Base-by-base conservation (phyloP, 2,888 invertebrate genomes). In the Mechanitis mazaeus region DNA sequence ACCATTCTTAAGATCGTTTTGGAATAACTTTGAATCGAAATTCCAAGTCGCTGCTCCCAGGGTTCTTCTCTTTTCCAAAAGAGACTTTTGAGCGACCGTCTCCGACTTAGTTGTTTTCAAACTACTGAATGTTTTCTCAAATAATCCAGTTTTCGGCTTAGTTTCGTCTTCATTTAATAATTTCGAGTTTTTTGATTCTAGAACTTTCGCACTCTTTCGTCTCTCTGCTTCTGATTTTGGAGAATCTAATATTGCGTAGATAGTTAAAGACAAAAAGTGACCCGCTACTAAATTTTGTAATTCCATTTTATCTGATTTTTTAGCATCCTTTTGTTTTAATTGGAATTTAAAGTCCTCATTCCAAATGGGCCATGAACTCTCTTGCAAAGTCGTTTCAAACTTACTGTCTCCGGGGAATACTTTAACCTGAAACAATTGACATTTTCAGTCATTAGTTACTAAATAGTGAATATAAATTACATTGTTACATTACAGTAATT, bases 341-440 rank as follows among this genome's bases (percentile, higher is more conserved):
- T 91, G 91, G 78, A 95, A 95, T 71, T 91, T 92, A 75, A 95
- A 95, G 68, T 94, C 94, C 83, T 95, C 94, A 77, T 95, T 95
- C 91, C 94, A 95, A 60, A 93, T 93, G 0, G 95, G 95, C 94
- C 95, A 95, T 1, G 95, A 94, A 74, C 93, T 94, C 70, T 94
- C 94, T 76, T 93, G 94, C 70, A 94, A 85, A 60, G 93, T 91
- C 33, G 95, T 95, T 81, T 95, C 95, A 76, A 91, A 94, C 80
- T 95, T 94, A 68, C 93, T 93, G 72, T 93, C 93, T 9, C 94
- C 94, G 0, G 95, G 95, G 77, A 95, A 94, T 54, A 95, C 81
- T 84, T 95, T 95, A 3, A 95, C 93, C 95, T 95, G 84, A 64
- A 91, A 91, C 57, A 61, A 63, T 31, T 11, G 31, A 50, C 2